Evolutionary conservation across 2,797 vertebrate species (phyloP), one percentile per base, ranked within the genome.

Genomic region (Scarus forsteni): DNA sequence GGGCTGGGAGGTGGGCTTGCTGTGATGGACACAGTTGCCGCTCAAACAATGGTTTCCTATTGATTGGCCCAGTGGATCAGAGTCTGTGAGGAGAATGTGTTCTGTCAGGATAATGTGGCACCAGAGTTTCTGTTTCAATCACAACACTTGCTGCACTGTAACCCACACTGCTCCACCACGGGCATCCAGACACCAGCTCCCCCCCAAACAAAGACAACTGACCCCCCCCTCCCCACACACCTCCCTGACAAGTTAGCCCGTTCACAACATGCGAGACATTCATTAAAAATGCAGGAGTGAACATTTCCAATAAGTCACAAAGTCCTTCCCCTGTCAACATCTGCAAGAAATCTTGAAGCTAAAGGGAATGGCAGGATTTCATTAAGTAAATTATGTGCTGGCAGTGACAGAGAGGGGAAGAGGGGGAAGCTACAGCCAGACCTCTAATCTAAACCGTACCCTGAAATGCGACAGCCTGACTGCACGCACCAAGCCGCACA

Each of bases 341-440:
- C 89, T 97, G 96, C 94, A 95, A 96, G 95, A 96, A 95, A 96
- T 96, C 95, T 96, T 91, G 90, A 95, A 3, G 90, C 95, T 95
- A 94, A 96, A 95, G 91, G 94, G 95, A 96, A 96, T 96, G 95
- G 96, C 96, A 97, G 96, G 96, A 96, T 98, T 98, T 97, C 96
- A 98, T 98, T 97, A 98, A 96, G 95, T 95, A 96, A 98, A 98
- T 97, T 96, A 96, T 95, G 96, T 96, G 95, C 96, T 98, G 96
- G 97, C 97, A 96, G 94, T 95, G 93, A 93, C 93, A 96, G 95
- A 96, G 94, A 96, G 93, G 94, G 94, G 95, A 95, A 95, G 94
- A 94, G 83, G 94, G 94, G 94, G 95, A 94, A 96, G 96, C 95
- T 95, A 92, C 92, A 96, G 95, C 93, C 94, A 96, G 95, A 90